phyloP scores from a whole-genome alignment of 37 sponge, comb jelly and placozoan genomes.

The Haliclona indistincta region DNA sequence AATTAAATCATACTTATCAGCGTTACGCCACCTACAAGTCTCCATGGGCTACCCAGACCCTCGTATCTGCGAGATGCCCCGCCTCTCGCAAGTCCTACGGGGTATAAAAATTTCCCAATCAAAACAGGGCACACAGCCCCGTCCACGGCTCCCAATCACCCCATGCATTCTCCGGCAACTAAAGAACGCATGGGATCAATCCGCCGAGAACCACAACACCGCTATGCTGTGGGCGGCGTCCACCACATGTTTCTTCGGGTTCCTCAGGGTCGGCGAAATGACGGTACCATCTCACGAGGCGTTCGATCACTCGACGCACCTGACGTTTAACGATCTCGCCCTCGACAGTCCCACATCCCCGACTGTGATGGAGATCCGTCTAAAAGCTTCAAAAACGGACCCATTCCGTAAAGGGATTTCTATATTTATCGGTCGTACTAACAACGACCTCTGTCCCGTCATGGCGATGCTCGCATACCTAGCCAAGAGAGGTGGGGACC shows the following conservation, averaged over 20 bases:
- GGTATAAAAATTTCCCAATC: background rate
- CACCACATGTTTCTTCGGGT: slow-evolving; percentile 42
- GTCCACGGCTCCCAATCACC: slow-evolving; percentile 28
- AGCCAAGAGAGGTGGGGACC: slow-evolving; percentile 5
- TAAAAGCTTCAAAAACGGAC: slow-evolving; percentile 57
- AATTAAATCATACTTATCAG: slow-evolving; percentile 6
- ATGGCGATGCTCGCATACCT: slow-evolving; percentile 32
- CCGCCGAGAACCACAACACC: background rate
- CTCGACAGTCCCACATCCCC: slow-evolving; percentile 17
- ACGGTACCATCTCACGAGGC: slow-evolving; percentile 15
- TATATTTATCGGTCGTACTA: slow-evolving; percentile 17
- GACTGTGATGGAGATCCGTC: background rate
- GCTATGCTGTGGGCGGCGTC: slow-evolving; percentile 50
- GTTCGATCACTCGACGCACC: background rate
- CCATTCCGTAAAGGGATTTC: slow-evolving; percentile 32
- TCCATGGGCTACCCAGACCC: background rate
- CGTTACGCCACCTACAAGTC: slow-evolving; percentile 11
- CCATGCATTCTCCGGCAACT: slow-evolving; percentile 5
- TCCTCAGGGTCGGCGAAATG: slow-evolving; percentile 38
- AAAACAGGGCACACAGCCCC: background rate
- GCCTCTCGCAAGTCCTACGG: background rate
- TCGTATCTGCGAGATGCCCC: background rate
- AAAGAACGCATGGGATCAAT: slow-evolving; percentile 1
- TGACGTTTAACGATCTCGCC: slow-evolving; percentile 14
- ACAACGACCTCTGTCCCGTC: slow-evolving; percentile 30